Base-by-base conservation (phyloP, 1,140 invertebrate species). In the Leguminivora glycinivorella region DNA sequence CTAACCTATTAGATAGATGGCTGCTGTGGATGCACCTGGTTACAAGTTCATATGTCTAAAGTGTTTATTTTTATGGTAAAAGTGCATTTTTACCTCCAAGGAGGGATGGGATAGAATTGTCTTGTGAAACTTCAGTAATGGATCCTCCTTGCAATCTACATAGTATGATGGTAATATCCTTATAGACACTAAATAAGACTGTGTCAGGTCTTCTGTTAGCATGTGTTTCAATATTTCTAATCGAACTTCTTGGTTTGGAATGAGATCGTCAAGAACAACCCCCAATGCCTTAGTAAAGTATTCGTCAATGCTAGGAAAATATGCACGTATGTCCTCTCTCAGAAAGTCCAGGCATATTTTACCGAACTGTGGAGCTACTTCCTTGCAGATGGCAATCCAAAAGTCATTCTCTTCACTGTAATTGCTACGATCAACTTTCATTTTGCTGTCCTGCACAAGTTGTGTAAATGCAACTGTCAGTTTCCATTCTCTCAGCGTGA, bases 11-110 rank as follows among this genome's bases (percentile, higher is more conserved):
- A n/a, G n/a, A n/a, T n/a, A n/a, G 31, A 34, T 10, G 31, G 10
- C 31, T 34, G 0, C 9, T 10, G 31, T 34, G 40, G n/a, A 52
- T 17, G 5, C 14, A 0, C 5, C 43, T 17, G 22, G 17, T 52
- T 5, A 52, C 47, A 52, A 6, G 22, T 52, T 52, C 17, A 6
- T 52, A 52, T 52, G 47, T 19, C 47, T 52, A 52, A 2, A 52
- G 2, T 63, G 26, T 63, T 31, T 63, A 34, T 66, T 2, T 72
- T 69, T 34, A 67, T 73, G 40, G 73, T 82, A 79, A 71, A 77
- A 85, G 73, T 87, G 85, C 74, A 87, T 83, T 73, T 81, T 78
- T 31, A 87, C 73, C 75, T 87, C 85, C 17, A 74, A 60, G 6
- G 81, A 83, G 19, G 82, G 72, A 29, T 84, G 78, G 43, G 73